Evolutionary conservation across 2,888 invertebrate genomes (phyloP).

Genomic region (Mythimna vitellina): DNA sequence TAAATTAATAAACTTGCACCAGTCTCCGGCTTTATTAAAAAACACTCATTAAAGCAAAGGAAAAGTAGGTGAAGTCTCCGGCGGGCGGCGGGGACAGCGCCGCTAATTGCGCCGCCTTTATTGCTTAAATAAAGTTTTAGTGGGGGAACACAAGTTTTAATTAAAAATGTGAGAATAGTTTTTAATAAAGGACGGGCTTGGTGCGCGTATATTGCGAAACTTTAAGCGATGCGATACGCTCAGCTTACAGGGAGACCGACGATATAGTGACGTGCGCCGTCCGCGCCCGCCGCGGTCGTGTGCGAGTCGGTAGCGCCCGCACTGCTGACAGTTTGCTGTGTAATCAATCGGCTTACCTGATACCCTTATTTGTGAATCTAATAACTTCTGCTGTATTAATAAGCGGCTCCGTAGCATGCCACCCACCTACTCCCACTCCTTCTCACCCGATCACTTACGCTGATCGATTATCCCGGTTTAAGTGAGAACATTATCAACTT

Average conservation of each 20-base stretch:
- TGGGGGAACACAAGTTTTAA: slow-evolving; percentile 90
- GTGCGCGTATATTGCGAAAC: slow-evolving; percentile 90
- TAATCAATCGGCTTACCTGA: slow-evolving; percentile 46
- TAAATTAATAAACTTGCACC: slow-evolving; percentile 90
- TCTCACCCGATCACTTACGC: slow-evolving; percentile 35
- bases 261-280: slow-evolving; percentile 79
- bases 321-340: slow-evolving; percentile 30
- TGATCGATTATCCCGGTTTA: slow-evolving; percentile 51
- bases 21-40: slow-evolving; percentile 89
- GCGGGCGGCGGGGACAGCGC: slow-evolving; percentile 89
- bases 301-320: slow-evolving; percentile 4
- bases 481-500: slow-evolving; percentile 55
- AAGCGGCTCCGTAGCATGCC: slow-evolving; percentile 31
- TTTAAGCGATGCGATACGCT: slow-evolving; percentile 89
- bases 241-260: slow-evolving; percentile 88
- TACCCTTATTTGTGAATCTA: slow-evolving; percentile 49
- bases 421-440: slow-evolving; percentile 33
- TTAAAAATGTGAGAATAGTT: slow-evolving; percentile 91
- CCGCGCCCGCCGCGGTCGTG: slow-evolving; percentile 56
- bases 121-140: slow-evolving; percentile 91
- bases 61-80: slow-evolving; percentile 91
- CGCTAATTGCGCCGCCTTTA: slow-evolving; percentile 90
- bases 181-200: slow-evolving; percentile 90
- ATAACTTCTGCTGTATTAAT: slow-evolving; percentile 33
- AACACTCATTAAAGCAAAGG: slow-evolving; percentile 90